A percentile compares a stretch with the other conserved stretches of the same genome.
Conservation (phyloP, 2,797 vertebrate species). For the Catamblyrhynchus diadema region DNA sequence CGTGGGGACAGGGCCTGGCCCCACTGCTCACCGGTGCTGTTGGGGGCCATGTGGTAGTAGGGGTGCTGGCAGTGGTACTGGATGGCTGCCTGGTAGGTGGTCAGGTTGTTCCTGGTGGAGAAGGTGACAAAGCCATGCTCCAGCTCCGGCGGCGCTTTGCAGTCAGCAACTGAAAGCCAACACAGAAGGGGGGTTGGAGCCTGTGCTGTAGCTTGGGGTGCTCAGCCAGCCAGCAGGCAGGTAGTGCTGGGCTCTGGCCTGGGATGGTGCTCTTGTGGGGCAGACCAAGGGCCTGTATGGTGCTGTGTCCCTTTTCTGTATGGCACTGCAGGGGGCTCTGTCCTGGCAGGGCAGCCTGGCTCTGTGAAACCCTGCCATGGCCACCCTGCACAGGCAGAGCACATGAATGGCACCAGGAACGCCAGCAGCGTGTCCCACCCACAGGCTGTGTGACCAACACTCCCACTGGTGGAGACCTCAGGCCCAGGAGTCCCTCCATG, state of each 20-base stretch:
- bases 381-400: not conserved
- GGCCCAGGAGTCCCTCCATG: not conserved
- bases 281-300: not conserved
- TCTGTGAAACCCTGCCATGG: not conserved
- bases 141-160: constrained; percentile 77
- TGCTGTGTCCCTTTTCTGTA: not conserved
- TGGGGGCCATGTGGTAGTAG: constrained; percentile 73
- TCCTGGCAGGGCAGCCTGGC: not conserved
- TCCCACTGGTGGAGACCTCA: not conserved
- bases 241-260: not conserved
- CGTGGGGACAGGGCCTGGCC: fast-evolving
- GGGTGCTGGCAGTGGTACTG: constrained; percentile 82
- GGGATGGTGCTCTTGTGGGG: not conserved
- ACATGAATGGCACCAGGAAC: not conserved
- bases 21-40: constrained; percentile 77
- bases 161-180: constrained; percentile 85
- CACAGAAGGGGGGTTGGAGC: constrained; percentile 15
- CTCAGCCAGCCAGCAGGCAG: not conserved
- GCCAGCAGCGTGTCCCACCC: not conserved
- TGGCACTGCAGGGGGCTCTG: not conserved
- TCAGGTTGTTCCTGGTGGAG: constrained; percentile 82
- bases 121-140: constrained; percentile 81
- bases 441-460: not conserved
- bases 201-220: not conserved
- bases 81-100: constrained; percentile 81